Evolutionary conservation across 2,888 invertebrate genomes (phyloP), one percentile per base, ranked within the genome.

Genomic region (Auanema freiburgensis): DNA sequence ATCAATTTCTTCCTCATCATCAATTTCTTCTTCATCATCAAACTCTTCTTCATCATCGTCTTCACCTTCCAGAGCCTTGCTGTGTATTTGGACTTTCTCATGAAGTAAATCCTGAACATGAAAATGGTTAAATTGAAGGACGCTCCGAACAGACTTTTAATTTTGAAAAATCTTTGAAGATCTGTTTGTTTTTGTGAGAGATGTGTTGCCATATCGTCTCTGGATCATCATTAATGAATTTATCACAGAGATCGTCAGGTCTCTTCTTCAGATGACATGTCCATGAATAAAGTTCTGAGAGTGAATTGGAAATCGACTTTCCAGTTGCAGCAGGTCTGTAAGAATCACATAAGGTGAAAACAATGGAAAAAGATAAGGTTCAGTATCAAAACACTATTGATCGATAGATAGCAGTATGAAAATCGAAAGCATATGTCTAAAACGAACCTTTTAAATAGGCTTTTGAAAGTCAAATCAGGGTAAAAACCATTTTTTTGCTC

Each of bases 131-230:
- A 3, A 21, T 5, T 46, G 46, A 18, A 25, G 40, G n/a, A 33
- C 25, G 2, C 16, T 5, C n/a, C 21, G 12, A 50, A 43, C 23
- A 12, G 12, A 56, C 63, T 46, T 58, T 57, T 40, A 59, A 51
- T 63, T 70, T 67, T 23, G 49, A 43, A 43, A n/a, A 58, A 12
- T 65, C 60, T 61, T 70, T 70, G 24, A 46, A 24, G 21, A 67
- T 58, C 43, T 70, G 70, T 14, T 40, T 44, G 25, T 65, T 67
- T 11, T 59, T 53, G 52, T 65, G 59, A 10, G 55, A 44, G 11
- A 67, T 44, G 52, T 60, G 63, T 44, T 70, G 70, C 70, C 70
- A 70, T 8, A 70, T 57, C 0, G 63, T 63, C 60, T 70, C 70
- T 2, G 49, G 33, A 21, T 53, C 40, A 16, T 49, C 23, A 18